Evolutionary conservation across 2,797 vertebrate genomes (phyloP).

Genomic region (Manis pentadactyla): DNA sequence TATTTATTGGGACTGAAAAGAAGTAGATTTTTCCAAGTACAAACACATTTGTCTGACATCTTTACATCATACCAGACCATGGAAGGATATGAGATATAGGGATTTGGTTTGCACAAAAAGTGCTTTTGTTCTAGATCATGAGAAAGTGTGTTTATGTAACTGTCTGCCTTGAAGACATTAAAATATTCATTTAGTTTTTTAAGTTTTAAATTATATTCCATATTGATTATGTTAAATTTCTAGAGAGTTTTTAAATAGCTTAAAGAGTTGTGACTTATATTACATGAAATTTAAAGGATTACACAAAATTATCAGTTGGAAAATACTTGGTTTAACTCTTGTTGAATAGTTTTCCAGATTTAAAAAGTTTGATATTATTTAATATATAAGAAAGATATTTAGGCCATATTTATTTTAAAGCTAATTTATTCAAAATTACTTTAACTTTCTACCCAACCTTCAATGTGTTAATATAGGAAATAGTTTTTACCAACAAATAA

Average conservation of each 20-base stretch:
- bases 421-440: not conserved
- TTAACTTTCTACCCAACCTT: not conserved
- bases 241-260: constrained; percentile 14
- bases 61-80: not conserved
- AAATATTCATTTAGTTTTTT: not conserved
- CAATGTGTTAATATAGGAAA: not conserved
- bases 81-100: not conserved
- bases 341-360: not conserved
- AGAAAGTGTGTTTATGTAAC: not conserved
- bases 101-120: not conserved
- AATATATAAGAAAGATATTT: not conserved
- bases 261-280: not conserved
- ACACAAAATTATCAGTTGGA: not conserved
- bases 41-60: not conserved
- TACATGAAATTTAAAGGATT: not conserved
- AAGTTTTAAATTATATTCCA: not conserved
- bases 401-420: not conserved
- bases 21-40: not conserved
- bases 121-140: not conserved
- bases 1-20: not conserved
- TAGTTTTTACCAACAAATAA: not conserved
- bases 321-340: not conserved
- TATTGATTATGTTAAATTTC: not conserved
- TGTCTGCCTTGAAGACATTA: not conserved
- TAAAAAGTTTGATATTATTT: not conserved